A percentile compares a stretch with the other conserved stretches of the same genome.
phyloP scores from a whole-genome alignment of 2,797 vertebrate genomes.

The Tamandua tetradactyla region DNA sequence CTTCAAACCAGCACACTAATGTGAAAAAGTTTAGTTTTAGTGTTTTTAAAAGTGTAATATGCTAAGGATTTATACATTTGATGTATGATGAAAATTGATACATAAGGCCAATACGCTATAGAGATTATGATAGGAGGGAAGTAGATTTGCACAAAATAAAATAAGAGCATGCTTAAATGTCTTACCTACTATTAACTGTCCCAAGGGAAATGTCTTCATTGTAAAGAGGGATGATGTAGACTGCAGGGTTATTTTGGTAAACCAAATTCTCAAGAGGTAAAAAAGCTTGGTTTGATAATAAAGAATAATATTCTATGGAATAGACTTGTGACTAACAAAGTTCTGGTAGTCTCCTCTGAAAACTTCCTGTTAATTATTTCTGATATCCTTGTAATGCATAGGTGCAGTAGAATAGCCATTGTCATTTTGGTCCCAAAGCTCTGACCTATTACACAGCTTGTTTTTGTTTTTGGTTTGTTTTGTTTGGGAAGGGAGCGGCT shows the following conservation, averaged over 20 bases:
- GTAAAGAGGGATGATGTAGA: not conserved
- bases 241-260: not conserved
- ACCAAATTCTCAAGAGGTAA: not conserved
- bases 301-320: not conserved
- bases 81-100: not conserved
- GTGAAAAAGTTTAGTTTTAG: not conserved
- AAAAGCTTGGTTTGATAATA: not conserved
- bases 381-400: not conserved
- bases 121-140: not conserved
- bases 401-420: not conserved
- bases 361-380: not conserved
- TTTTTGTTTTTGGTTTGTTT: not conserved
- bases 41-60: not conserved
- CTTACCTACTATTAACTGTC: not conserved
- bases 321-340: not conserved
- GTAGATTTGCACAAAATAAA: not conserved
- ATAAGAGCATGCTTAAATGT: not conserved
- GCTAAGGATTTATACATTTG: not conserved
- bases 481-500: too few species aligned
- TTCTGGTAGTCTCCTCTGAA: not conserved
- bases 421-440: not conserved
- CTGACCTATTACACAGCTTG: not conserved
- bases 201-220: not conserved
- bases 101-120: not conserved
- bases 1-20: too few species aligned